A percentile compares a stretch with the other conserved stretches of the same genome.
These are phyloP conservation scores for Carassius auratus DNA, from an alignment of 2,113 vertebrate genomes.

Conservation along the genomic window DNA sequence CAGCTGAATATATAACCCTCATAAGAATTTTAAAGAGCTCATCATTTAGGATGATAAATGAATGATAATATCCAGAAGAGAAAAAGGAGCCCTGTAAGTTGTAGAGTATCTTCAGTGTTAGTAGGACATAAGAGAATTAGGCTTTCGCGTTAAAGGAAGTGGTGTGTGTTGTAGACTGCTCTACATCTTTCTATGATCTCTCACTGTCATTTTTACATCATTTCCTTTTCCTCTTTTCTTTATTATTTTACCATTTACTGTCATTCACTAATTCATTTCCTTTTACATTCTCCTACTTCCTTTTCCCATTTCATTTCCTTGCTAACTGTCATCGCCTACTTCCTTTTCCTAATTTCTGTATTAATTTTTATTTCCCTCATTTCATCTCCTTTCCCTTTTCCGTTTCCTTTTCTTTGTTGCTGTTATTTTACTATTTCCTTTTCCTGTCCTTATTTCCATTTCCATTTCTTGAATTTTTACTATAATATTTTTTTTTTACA, in stretches of 20 bases:
- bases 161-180: slow-evolving; percentile 36
- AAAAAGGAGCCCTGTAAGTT: slow-evolving; percentile 6
- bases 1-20: slow-evolving; percentile 54
- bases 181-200: neutral
- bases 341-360: neutral
- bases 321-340: neutral
- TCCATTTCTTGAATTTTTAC: neutral
- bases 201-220: neutral
- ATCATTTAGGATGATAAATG: slow-evolving; percentile 24
- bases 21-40: slow-evolving; percentile 35
- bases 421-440: neutral
- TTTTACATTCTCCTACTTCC: too few species aligned
- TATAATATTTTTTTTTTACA: neutral
- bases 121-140: slow-evolving; percentile 20
- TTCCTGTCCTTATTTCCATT: neutral
- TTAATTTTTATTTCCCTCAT: too few species aligned
- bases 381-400: neutral
- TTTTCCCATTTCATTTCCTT: neutral
- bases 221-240: neutral
- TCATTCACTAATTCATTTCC: too few species aligned
- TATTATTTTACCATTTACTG: too few species aligned
- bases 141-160: slow-evolving; percentile 13
- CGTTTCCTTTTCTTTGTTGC: neutral
- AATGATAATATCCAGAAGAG: slow-evolving; percentile 14
- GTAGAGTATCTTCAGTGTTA: neutral